Percentiles rank a stretch among this genome's conserved stretches.
These are phyloP conservation scores for Rhinoptilus africanus DNA, from an alignment of 2,113 vertebrate species.

Conservation along the genomic window DNA sequence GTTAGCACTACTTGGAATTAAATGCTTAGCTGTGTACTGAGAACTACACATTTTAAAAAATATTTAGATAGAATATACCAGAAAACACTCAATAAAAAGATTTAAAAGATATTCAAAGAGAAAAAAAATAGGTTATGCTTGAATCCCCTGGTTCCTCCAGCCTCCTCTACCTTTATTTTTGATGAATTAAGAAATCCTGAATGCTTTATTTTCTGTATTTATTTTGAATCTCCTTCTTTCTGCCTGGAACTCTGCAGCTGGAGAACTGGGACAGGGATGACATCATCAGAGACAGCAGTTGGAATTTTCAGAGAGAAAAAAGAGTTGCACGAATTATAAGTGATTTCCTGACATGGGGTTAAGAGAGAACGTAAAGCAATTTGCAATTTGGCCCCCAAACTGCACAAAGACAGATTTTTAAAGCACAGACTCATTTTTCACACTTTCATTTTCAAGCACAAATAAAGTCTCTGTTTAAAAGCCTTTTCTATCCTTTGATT, in stretches of 20 bases:
- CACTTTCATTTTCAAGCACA: not conserved
- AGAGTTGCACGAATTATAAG: not conserved
- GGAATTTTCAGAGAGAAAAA: not conserved
- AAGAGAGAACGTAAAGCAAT: slow-evolving; percentile 14
- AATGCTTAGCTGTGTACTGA: not conserved
- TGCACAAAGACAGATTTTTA: not conserved
- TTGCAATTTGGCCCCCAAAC: not conserved
- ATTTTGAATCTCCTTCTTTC: not conserved
- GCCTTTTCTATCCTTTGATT: not conserved
- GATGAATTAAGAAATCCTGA: not conserved
- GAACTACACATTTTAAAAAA: not conserved
- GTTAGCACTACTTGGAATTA: not conserved
- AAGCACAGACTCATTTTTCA: not conserved
- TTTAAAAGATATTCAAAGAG: not conserved
- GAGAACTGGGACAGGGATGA: not conserved
- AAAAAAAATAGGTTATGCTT: not conserved
- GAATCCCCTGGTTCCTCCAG: not conserved
- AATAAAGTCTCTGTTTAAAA: not conserved
- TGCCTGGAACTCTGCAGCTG: not conserved
- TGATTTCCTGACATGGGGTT: not conserved
- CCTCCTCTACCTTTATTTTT: not conserved
- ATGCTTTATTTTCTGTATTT: not conserved
- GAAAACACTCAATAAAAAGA: not conserved
- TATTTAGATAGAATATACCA: not conserved
- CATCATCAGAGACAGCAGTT: not conserved